Conservation (phyloP, 2,888 invertebrate genomes). For the Diaprepes abbreviatus region DNA sequence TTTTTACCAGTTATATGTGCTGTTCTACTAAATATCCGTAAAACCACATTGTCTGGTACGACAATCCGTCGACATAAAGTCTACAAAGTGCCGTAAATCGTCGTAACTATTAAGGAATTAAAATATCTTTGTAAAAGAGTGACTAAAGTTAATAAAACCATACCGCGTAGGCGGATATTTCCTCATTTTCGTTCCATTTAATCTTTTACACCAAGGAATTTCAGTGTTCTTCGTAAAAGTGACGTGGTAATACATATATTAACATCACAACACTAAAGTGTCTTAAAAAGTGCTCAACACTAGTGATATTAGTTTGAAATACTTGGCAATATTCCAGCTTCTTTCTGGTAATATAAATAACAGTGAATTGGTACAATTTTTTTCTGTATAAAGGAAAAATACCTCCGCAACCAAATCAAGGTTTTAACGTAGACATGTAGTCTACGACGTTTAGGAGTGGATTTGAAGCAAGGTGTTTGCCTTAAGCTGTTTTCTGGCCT, state of each 20-base stretch:
- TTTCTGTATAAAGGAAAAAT: conserved; percentile 33
- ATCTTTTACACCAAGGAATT: conserved; percentile 27
- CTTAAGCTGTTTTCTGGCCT: conserved; percentile 29
- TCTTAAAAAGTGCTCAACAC: background rate
- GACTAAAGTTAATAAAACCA: conserved; percentile 48
- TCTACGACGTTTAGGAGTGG: conserved; percentile 38
- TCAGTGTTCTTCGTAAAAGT: conserved; percentile 40
- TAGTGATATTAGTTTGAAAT: background rate
- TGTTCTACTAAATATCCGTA: conserved; percentile 27
- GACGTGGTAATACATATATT: background rate
- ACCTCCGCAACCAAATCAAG: conserved; percentile 28
- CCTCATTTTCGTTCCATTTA: conserved; percentile 45
- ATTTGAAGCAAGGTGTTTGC: conserved; percentile 22
- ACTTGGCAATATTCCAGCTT: background rate
- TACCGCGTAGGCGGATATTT: conserved; percentile 46
- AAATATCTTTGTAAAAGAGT: conserved; percentile 46
- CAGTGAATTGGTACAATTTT: conserved; percentile 10
- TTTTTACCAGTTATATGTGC: conserved; percentile 17
- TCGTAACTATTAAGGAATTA: conserved; percentile 36
- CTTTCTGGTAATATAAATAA: background rate
- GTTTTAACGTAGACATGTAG: conserved; percentile 47
- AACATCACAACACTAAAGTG: background rate
- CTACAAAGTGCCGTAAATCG: conserved; percentile 34
- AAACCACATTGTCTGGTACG: conserved; percentile 30
- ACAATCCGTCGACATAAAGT: conserved; percentile 39